Conservation (phyloP, 2,888 invertebrate genomes). For the Mimas tiliae region DNA sequence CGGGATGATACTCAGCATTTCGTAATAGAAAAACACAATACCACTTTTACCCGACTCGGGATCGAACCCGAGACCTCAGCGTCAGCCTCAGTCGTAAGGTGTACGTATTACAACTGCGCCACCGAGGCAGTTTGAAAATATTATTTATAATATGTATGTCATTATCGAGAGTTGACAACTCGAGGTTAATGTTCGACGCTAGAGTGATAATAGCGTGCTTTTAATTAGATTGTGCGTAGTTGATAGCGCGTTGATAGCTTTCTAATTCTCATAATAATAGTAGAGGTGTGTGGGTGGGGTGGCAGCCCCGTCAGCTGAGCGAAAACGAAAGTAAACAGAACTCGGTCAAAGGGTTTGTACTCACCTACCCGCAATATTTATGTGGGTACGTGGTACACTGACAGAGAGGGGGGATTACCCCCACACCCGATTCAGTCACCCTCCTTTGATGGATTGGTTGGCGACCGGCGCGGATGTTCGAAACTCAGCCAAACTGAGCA, state of each 20-base stretch:
- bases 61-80: no score
- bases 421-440: constrained; percentile 76
- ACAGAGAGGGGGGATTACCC: constrained; percentile 60
- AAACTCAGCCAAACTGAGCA: constrained; percentile 74
- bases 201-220: constrained; percentile 32
- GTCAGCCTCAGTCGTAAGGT: no score
- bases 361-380: constrained; percentile 85
- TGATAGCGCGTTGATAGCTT: constrained; percentile 66
- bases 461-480: constrained; percentile 81
- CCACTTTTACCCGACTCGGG: no score
- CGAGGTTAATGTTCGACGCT: constrained; percentile 27
- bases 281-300: constrained; percentile 69
- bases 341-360: constrained; percentile 86
- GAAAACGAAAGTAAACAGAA: constrained; percentile 86
- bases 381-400: constrained; percentile 71
- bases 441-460: constrained; percentile 85
- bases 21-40: no score
- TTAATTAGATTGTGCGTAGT: constrained; percentile 56
- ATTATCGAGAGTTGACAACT: constrained; percentile 5
- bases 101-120: no score
- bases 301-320: constrained; percentile 83
- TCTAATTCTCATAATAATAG: constrained; percentile 84
- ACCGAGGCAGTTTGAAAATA: no score
- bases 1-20: no score
- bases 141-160: no score